These are phyloP conservation scores for Vollenhovia emeryi DNA, from an alignment of 1,140 invertebrate genomes.

Conservation along the genomic window DNA sequence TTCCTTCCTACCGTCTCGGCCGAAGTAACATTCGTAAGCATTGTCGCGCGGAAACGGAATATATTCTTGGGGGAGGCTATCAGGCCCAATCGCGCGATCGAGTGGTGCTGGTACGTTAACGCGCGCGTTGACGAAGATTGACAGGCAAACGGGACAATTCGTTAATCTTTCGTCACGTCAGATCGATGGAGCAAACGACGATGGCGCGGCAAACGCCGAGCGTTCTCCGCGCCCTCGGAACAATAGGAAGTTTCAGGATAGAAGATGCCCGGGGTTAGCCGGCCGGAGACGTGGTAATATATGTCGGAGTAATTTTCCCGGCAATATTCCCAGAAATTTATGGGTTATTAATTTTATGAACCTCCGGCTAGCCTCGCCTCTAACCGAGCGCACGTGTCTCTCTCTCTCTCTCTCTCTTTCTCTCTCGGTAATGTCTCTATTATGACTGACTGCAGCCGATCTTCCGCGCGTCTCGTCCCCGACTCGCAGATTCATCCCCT, in stretches of 20 bases:
- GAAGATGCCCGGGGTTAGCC: slow-evolving; percentile 1
- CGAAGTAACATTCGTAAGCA: slow-evolving; percentile 21
- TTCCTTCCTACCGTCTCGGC: slow-evolving; percentile 49
- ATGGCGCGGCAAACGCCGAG: not conserved
- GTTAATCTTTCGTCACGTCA: slow-evolving; percentile 2
- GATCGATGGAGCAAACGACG: not conserved
- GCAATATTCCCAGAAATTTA: slow-evolving; percentile 70
- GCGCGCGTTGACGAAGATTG: not conserved
- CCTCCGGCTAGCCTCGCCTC: slow-evolving; percentile 28
- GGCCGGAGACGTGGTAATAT: slow-evolving; percentile 24
- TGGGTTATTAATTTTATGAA: slow-evolving; percentile 78
- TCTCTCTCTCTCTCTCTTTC: too few relatives aligned
- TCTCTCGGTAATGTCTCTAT: slow-evolving; percentile 67
- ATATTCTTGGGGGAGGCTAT: slow-evolving; percentile 6
- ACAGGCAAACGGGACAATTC: slow-evolving; percentile 15
- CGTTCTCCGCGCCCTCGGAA: not conserved
- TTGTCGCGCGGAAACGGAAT: slow-evolving; percentile 20
- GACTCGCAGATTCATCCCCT: not conserved
- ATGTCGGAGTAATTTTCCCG: slow-evolving; percentile 71
- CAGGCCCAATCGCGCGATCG: not conserved
- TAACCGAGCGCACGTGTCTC: slow-evolving; percentile 55
- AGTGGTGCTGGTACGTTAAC: not conserved
- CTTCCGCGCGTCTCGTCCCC: slow-evolving; percentile 9
- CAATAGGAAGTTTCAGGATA: slow-evolving; percentile 6
- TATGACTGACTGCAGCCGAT: slow-evolving; percentile 56